Base-by-base conservation (phyloP, 2,888 invertebrate species). In the Rhabditophanes sp. region DNA sequence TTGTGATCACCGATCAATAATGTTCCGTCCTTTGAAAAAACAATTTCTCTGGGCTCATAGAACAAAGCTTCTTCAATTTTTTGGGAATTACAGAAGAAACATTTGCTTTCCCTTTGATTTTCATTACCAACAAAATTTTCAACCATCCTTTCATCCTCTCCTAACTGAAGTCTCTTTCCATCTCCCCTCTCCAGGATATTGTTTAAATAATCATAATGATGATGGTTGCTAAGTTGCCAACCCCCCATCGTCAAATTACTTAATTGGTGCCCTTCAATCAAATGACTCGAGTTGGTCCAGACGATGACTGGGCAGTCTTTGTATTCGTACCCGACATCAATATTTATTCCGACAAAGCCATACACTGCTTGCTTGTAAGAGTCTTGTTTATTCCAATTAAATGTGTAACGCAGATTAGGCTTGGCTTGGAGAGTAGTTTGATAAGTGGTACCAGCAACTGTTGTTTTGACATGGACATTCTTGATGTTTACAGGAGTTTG, bases 291-390 rank as follows among this genome's bases (percentile, higher is more conserved):
- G 2, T 82, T 82, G 54, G 84, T 83, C 93, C 93, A 96, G 22
- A 90, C 80, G 9, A 85, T 57, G 31, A 50, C 76, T 39, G 78
- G 78, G 9, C 78, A 77, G 66, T 93, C 87, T 67, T 88, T 80
- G 67, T 93, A 96, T 18, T 93, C 93, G 40, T 96, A 90, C 37
- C 67, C 67, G 26, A 71, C 71, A 28, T 82, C 81, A 19, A 88
- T 84, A 62, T 82, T 75, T 0, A 88, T 90, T 0, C 82, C 83
- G 0, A 88, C 85, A 0, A 90, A 82, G 8, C 96, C 93, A 59
- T 87, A 90, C 5, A 93, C 90, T 72, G 85, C 87, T 70, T 90
- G 88, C 63, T 83, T 81, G 70, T 93, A 96, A 25, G 88, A 87
- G 67, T 96, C 93, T 43, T 84, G 74, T 67, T 88, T 82, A 68